Conservation (phyloP, 2,113 vertebrate genomes). For the Pithys albifrons region DNA sequence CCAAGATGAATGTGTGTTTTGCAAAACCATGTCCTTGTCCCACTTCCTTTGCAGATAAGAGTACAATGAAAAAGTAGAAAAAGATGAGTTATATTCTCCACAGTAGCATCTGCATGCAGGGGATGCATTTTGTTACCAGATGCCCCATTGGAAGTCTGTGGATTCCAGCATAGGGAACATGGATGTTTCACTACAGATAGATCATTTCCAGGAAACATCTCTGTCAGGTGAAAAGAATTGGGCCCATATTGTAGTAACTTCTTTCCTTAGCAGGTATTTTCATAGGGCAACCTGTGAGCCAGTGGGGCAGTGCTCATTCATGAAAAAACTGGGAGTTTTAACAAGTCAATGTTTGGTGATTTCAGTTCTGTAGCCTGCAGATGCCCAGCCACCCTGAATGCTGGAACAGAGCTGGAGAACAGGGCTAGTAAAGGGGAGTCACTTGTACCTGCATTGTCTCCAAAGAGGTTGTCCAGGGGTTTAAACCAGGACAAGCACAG, state of each 20-base stretch:
- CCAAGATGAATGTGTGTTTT: neutral
- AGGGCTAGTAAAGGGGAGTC: neutral
- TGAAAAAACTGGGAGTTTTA: neutral
- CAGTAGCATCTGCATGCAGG: neutral
- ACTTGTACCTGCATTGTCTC: neutral
- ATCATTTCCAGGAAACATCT: neutral
- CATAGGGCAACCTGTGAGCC: neutral
- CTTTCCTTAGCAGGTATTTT: neutral
- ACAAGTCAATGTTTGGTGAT: accelerated
- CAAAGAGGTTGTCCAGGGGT: neutral
- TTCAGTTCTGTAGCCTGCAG: neutral
- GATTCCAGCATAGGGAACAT: neutral
- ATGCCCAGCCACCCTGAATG: neutral
- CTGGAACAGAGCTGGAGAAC: neutral
- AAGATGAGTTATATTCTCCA: neutral
- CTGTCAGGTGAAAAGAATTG: neutral
- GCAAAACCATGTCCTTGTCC: neutral
- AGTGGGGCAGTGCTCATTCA: accelerated
- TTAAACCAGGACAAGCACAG: neutral
- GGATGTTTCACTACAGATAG: neutral
- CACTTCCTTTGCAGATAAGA: neutral
- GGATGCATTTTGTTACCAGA: neutral
- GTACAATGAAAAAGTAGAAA: neutral
- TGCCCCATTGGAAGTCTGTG: neutral
- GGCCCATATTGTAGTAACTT: neutral